Evolutionary conservation across 1,140 invertebrate species (phyloP), one percentile per base, ranked within the genome.

Genomic region (Acarapis woodi): DNA sequence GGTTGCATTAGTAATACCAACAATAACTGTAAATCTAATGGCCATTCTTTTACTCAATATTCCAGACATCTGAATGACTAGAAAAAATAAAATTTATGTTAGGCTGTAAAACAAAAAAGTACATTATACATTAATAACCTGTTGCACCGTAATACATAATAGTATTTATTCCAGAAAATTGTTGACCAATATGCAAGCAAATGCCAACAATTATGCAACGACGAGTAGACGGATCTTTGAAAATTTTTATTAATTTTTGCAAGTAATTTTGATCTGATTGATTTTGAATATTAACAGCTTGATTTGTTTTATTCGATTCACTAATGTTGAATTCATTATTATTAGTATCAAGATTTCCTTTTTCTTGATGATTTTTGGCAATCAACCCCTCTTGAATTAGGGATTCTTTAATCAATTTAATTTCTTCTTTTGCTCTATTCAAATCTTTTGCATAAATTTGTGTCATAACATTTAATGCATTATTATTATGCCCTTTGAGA

Each of bases 1-100:
- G 3, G 64, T 23, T 43, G 66, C 65, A 45, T 68, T 66, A 31
- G 66, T 55, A 14, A 51, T 48, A 16, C 63, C 52, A 18, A 58
- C 63, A 6, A 56, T 54, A 3, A 63, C 61, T 0, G 65, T 57
- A 32, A 70, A 48, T 66, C 67, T 70, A 44, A 70, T 66, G 14
- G 62, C 63, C 4, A 52, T 48, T 21, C 56, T 54, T 20, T 59
- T 51, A 40, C 60, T 57, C 20, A 53, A 48, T 3, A 68, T 54
- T 19, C 67, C 67, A 2, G 66, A 58, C 57, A 67, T 66, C 32
- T 61, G 53, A 39, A 69, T 68, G 37, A 70, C 68, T n/a, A n/a
- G n/a, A n/a, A n/a, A n/a, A n/a, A n/a, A n/a, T n/a, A n/a, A n/a
- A n/a, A n/a, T n/a, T n/a, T n/a, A n/a, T n/a, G n/a, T n/a, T n/a